phyloP scores from a whole-genome alignment of 2,888 invertebrate genomes.

The Slavum lentiscoides region DNA sequence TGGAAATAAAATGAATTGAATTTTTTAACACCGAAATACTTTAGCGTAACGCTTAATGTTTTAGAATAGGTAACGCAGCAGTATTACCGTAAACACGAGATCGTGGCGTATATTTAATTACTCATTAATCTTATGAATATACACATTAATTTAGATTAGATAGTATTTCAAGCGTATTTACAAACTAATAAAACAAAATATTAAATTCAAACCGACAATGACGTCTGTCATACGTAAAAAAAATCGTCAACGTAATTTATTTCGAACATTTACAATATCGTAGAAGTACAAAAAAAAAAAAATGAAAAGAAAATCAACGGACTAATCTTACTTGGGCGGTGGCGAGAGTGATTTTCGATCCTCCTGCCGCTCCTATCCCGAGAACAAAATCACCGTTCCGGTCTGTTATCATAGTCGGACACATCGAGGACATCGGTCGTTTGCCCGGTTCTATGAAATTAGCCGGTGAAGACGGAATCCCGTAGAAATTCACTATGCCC shows the following conservation, averaged over 20 bases:
- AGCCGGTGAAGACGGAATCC: conserved; percentile 74
- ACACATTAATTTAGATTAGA: too few species aligned
- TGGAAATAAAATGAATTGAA: conserved; percentile 58
- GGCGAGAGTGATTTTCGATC: conserved; percentile 64
- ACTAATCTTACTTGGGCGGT: conserved; percentile 58
- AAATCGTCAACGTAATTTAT: too few species aligned
- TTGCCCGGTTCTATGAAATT: conserved; percentile 82
- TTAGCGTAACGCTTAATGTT: too few species aligned
- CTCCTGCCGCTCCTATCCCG: conserved; percentile 65
- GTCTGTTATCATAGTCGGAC: conserved; percentile 77
- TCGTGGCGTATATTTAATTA: background rate
- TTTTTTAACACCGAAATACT: too few species aligned
- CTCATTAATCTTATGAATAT: too few species aligned
- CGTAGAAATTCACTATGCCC: conserved; percentile 71
- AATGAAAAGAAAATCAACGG: background rate
- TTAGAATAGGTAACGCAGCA: too few species aligned
- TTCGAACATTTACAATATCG: too few species aligned
- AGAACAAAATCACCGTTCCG: conserved; percentile 60
- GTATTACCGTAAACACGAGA: too few species aligned
- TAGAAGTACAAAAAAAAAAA: too few species aligned
- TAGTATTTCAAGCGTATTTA: background rate
- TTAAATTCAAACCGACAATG: too few species aligned
- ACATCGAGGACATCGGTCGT: conserved; percentile 84
- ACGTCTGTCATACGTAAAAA: too few species aligned
- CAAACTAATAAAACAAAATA: background rate